phyloP scores from a whole-genome alignment of 2,888 invertebrate species.

The Galeruca laticollis region DNA sequence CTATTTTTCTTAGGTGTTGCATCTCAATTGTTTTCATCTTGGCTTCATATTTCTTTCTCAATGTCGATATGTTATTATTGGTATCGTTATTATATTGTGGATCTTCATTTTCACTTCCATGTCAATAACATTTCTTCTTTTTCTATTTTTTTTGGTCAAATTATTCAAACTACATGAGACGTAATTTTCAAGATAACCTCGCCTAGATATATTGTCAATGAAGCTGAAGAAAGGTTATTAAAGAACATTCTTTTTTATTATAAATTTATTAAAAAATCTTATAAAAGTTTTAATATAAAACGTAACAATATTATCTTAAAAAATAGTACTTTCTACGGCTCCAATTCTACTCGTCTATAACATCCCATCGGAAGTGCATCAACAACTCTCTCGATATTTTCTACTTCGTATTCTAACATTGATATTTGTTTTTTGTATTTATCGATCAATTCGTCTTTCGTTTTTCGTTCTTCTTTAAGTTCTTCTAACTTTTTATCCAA shows the following conservation, averaged over 20 bases:
- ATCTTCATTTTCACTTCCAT: too few species aligned
- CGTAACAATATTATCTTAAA: constrained; percentile 14
- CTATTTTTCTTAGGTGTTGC: too few species aligned
- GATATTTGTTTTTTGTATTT: constrained; percentile 83
- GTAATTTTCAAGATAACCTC: too few species aligned
- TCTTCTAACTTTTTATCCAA: constrained; percentile 81
- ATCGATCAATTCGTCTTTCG: constrained; percentile 77
- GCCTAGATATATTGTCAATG: too few species aligned
- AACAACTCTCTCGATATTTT: constrained; percentile 84
- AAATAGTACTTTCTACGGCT: constrained; percentile 69
- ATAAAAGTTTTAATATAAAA: constrained; percentile 42
- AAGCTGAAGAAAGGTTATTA: neutral
- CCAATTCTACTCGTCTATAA: constrained; percentile 82
- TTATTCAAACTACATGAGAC: too few species aligned
- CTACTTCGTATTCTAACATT: constrained; percentile 79
- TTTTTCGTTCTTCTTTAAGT: constrained; percentile 74
- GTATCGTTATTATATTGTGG: too few species aligned
- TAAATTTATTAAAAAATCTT: constrained; percentile 16
- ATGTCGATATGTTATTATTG: too few species aligned
- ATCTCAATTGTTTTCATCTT: too few species aligned
- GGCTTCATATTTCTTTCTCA: too few species aligned
- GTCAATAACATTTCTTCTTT: too few species aligned
- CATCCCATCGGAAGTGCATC: constrained; percentile 84
- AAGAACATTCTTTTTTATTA: neutral
- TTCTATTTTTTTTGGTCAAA: too few species aligned